Evolutionary conservation across 1,140 invertebrate species (phyloP).

Genomic region (Drosophila insularis): DNA sequence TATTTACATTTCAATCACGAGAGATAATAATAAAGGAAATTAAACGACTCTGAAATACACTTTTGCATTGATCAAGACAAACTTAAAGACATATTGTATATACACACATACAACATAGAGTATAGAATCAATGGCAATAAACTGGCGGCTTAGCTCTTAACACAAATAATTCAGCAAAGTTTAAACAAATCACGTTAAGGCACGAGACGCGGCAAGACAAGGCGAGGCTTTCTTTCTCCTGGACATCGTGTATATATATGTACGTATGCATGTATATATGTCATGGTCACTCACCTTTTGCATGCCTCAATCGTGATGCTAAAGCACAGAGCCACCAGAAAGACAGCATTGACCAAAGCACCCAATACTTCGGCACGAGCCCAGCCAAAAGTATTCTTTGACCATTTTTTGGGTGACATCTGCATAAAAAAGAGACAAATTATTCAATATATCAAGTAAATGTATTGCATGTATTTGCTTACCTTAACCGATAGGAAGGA

Average conservation of each 20-base stretch:
- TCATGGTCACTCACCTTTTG: slow-evolving; percentile 85
- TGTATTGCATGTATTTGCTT: slow-evolving; percentile 54
- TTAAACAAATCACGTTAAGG: slow-evolving; percentile 53
- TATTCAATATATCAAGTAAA: neutral
- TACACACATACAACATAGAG: neutral
- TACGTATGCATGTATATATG: neutral
- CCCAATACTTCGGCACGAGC: slow-evolving; percentile 96
- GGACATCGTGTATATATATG: neutral
- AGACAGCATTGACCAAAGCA: slow-evolving; percentile 95
- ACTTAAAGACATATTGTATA: neutral
- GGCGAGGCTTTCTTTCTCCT: slow-evolving; percentile 18
- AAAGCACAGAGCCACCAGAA: slow-evolving; percentile 96
- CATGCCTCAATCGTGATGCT: slow-evolving; percentile 95
- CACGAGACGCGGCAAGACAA: neutral
- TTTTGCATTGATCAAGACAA: neutral
- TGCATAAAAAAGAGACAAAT: slow-evolving; percentile 79
- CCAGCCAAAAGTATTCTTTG: slow-evolving; percentile 97
- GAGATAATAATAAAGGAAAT: slow-evolving; percentile 28
- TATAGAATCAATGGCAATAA: slow-evolving; percentile 35
- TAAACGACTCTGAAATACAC: neutral
- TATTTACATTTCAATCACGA: slow-evolving; percentile 7
- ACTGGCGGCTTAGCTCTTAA: slow-evolving; percentile 14
- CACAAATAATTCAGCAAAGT: slow-evolving; percentile 45
- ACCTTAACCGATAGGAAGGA: slow-evolving; percentile 96
- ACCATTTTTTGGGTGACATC: slow-evolving; percentile 98